phyloP scores from a whole-genome alignment of 2,113 vertebrate genomes.

The Microcebus ravelobensis region DNA sequence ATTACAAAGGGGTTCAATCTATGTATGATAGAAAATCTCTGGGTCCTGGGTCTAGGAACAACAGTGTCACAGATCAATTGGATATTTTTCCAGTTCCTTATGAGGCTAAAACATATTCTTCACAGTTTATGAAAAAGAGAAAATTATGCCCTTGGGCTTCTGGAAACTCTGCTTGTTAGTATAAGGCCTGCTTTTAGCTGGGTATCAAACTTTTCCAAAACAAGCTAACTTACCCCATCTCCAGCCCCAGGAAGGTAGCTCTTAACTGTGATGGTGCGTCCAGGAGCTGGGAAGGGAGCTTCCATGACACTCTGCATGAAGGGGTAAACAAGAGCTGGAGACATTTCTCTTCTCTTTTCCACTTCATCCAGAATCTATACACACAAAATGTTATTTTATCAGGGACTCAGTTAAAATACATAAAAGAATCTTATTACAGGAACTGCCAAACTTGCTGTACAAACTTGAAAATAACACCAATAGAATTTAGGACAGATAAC shows the following conservation, averaged over 20 bases:
- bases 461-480: background rate
- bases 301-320: constrained; percentile 99
- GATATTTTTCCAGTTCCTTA: background rate
- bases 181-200: background rate
- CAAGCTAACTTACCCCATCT: constrained; percentile 89
- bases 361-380: constrained; percentile 97
- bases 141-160: background rate
- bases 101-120: background rate
- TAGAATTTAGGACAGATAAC: background rate
- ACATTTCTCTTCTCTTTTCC: constrained; percentile 95
- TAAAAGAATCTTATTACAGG: background rate
- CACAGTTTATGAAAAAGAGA: background rate
- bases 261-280: constrained; percentile 94
- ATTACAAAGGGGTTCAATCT: background rate
- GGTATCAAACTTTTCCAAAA: background rate
- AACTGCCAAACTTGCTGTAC: background rate
- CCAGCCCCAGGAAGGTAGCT: constrained; percentile 96
- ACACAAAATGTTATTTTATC: background rate
- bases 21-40: background rate
- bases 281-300: constrained; percentile 96
- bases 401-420: background rate
- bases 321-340: constrained; percentile 93
- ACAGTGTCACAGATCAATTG: background rate
- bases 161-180: background rate
- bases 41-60: background rate